Evolutionary conservation across 2,797 vertebrate genomes (phyloP).

Genomic region (Malacoraja senta): DNA sequence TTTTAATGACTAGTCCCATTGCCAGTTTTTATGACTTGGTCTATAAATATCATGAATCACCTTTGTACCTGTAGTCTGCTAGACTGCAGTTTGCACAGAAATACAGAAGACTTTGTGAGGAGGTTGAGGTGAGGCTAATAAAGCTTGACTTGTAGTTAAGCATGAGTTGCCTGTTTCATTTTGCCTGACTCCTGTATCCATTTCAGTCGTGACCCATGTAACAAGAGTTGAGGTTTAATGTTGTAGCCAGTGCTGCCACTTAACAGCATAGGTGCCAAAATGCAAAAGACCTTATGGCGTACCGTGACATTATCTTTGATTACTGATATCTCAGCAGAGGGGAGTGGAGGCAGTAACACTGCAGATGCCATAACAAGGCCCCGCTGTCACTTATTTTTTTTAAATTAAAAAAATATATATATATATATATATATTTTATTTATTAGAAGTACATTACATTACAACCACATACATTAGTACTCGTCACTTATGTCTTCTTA

Average conservation of each 20-base stretch:
- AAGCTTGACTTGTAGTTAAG: neutral
- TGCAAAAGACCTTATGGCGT: neutral
- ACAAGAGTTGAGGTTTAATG: neutral
- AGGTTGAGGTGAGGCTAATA: neutral
- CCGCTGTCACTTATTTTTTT: neutral
- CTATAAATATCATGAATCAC: slow-evolving; percentile 36
- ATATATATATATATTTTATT: no score
- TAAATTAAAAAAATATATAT: no score
- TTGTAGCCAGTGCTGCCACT: neutral
- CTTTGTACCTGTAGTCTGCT: slow-evolving; percentile 25
- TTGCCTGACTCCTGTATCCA: neutral
- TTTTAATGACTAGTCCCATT: slow-evolving; percentile 16
- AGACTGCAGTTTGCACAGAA: neutral
- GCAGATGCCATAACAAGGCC: neutral
- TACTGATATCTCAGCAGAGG: neutral
- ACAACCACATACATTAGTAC: no score
- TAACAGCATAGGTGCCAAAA: neutral
- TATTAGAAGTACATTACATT: no score
- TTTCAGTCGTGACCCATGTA: slow-evolving; percentile 23
- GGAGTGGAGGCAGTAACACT: neutral
- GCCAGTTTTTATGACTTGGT: slow-evolving; percentile 30
- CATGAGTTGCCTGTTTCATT: neutral
- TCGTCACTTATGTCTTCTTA: no score
- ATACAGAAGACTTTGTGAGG: slow-evolving; percentile 21
- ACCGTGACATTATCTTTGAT: neutral